Base-by-base conservation (phyloP, 2,113 vertebrate species). In the Heterotilapia buettikoferi region DNA sequence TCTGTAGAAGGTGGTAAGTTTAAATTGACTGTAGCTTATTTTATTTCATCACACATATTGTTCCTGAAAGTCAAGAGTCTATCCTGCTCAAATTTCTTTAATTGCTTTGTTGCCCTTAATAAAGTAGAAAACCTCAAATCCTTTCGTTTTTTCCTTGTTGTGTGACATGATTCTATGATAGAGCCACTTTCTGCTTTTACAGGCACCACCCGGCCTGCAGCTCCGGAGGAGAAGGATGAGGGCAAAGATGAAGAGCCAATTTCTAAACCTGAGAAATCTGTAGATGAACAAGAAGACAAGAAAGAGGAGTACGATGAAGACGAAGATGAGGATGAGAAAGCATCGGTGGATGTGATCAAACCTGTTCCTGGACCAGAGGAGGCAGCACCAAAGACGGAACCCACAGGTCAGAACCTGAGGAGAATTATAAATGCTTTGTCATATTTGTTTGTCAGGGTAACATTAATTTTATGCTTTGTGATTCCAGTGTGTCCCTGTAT, bases 401-500 rank as follows among this genome's bases (percentile, higher is more conserved):
- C 86, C 7, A 1, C 89, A 92, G 94, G 95, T 94, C 45, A 90
- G 93, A 50, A 13, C 38, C 38, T 1, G 12, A 82, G 3, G 31
- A 43, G 5, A 7, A 4, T 6, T 3, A 43, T 7, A 8, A 8
- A 5, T 6, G 3, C 33, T 45, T 12, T 2, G 7, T 43, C 38
- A 43, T 5, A 1, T 52, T 47, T 36, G 12, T 7, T 61, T 8
- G 19, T 68, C 24, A 18, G n/a, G 26, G 9, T 29, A 5, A 56
- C 18, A 33, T 61, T 6, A 54, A 19, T 10, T 11, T 12, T 6
- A 2, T 57, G 31, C 26, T 80, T 43, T 89, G 33, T 84, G 56
- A 2, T 91, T 90, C 54, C 92, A 95, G 94, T 4, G 10, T 95
- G 95, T 89, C 91, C 94, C n/a, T 95, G 95, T 18, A 19, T 86